phyloP scores from a whole-genome alignment of 2,888 invertebrate species.

The Nomada ferruginata region DNA sequence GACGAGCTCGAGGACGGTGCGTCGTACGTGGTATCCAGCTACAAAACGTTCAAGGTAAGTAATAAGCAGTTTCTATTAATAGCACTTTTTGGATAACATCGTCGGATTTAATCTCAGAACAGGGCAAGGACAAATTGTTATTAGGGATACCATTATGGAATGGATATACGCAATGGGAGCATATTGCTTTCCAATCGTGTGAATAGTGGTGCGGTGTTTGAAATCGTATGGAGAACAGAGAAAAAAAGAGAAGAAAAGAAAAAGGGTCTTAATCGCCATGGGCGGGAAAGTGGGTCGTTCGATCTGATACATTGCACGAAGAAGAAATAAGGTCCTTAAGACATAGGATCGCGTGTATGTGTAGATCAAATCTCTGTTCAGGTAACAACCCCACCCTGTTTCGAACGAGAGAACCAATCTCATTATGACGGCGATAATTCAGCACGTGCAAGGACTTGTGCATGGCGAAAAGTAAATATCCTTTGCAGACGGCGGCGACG shows the following conservation, averaged over 20 bases:
- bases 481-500: neutral
- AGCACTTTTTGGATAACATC: neutral
- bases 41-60: constrained; percentile 95
- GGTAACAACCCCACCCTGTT: constrained; percentile 33
- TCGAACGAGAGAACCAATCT: constrained; percentile 52
- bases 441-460: constrained; percentile 43
- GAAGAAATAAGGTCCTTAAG: constrained; percentile 58
- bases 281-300: constrained; percentile 55
- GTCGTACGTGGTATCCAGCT: constrained; percentile 96
- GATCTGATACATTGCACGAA: constrained; percentile 59
- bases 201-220: neutral
- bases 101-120: neutral
- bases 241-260: neutral
- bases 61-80: neutral
- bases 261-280: constrained; percentile 34
- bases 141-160: neutral
- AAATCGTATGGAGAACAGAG: constrained; percentile 13
- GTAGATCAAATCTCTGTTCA: constrained; percentile 56
- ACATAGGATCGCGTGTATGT: constrained; percentile 58
- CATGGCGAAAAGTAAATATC: constrained; percentile 57
- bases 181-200: constrained; percentile 10
- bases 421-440: constrained; percentile 58
- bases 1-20: constrained; percentile 96
- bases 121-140: neutral
- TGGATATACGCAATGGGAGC: neutral